Percentiles rank a stretch among this genome's conserved stretches.
phyloP scores from a whole-genome alignment of 2,888 invertebrate species.

The Salpingus planirostris region DNA sequence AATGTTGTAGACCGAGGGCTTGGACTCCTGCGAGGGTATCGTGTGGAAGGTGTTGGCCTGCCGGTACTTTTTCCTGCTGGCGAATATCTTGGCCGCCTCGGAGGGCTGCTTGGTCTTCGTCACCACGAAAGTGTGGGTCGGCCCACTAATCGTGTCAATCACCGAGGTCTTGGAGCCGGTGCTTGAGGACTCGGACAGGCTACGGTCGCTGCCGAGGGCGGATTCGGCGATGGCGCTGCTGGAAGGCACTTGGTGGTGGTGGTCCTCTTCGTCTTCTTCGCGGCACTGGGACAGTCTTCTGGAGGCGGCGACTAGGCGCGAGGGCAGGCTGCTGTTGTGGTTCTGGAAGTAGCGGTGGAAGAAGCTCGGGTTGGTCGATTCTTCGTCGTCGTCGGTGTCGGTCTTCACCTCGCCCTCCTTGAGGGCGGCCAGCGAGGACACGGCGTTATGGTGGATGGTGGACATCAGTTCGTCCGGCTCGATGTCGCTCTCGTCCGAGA shows the following conservation, averaged over 20 bases:
- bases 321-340: slow-evolving; percentile 62
- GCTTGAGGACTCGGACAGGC: slow-evolving; percentile 37
- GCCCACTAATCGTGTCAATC: slow-evolving; percentile 39
- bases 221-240: slow-evolving; percentile 27
- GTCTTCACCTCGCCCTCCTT: slow-evolving; percentile 46
- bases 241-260: slow-evolving; percentile 30
- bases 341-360: slow-evolving; percentile 67
- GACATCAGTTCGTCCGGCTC: slow-evolving; percentile 58
- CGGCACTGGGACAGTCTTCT: slow-evolving; percentile 71
- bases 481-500: slow-evolving; percentile 47
- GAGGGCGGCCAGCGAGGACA: slow-evolving; percentile 56
- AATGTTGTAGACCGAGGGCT: slow-evolving; percentile 53
- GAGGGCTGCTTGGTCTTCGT: slow-evolving; percentile 42
- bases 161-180: slow-evolving; percentile 41
- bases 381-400: slow-evolving; percentile 41
- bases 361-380: slow-evolving; percentile 49
- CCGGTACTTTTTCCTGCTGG: slow-evolving; percentile 43
- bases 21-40: slow-evolving; percentile 52
- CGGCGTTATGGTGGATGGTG: slow-evolving; percentile 62
- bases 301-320: slow-evolving; percentile 49
- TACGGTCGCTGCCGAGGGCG: slow-evolving; percentile 40
- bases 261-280: slow-evolving; percentile 76
- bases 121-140: slow-evolving; percentile 49
- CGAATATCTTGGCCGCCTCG: slow-evolving; percentile 43
- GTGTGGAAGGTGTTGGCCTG: slow-evolving; percentile 58